Conservation (phyloP, 2,113 vertebrate genomes). For the Tursiops truncatus region DNA sequence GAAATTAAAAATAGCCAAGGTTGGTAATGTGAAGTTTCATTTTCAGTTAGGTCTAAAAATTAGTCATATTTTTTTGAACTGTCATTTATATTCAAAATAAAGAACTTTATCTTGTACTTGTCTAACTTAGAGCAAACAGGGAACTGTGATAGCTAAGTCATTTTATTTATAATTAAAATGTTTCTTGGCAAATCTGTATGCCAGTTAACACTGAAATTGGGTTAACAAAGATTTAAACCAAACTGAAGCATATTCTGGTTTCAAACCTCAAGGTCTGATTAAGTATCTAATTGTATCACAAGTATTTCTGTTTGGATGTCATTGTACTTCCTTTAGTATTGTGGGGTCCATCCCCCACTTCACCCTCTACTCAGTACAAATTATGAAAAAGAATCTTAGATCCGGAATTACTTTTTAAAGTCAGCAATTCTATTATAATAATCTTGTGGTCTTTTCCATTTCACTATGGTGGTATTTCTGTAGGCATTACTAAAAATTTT, state of each 20-base stretch:
- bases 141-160: not conserved
- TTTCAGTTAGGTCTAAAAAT: constrained; percentile 50
- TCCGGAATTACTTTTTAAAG: constrained; percentile 19
- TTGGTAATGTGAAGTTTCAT: constrained; percentile 67
- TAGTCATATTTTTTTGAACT: constrained; percentile 38
- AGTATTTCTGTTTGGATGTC: not conserved
- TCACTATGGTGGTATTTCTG: not conserved
- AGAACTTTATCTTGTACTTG: not conserved
- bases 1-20: constrained; percentile 90
- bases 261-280: constrained; percentile 23
- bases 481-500: constrained; percentile 17
- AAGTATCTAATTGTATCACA: not conserved
- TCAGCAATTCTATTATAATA: constrained; percentile 18
- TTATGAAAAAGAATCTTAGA: constrained; percentile 2
- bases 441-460: not conserved
- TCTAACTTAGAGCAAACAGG: not conserved
- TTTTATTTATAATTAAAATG: constrained; percentile 51
- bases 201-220: constrained; percentile 30
- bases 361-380: constrained; percentile 2
- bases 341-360: not conserved
- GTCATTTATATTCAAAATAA: not conserved
- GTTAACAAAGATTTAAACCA: constrained; percentile 44
- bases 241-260: not conserved
- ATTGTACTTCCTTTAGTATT: not conserved
- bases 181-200: constrained; percentile 8